Conservation (phyloP, 2,888 invertebrate genomes). For the Protophormia terraenovae region DNA sequence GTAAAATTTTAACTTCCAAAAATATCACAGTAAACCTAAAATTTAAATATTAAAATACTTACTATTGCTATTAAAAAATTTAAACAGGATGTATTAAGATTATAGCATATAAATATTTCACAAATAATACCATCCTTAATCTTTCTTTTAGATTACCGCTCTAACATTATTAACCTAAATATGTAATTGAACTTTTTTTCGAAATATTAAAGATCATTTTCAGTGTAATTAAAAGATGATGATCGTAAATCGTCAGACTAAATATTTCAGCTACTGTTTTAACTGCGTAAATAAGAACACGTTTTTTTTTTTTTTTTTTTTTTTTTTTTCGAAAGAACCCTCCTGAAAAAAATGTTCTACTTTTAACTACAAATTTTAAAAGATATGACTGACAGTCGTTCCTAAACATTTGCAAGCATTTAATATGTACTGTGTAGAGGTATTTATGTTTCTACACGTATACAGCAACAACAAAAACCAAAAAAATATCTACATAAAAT, state of each 20-base stretch:
- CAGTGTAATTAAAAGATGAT: conserved; percentile 27
- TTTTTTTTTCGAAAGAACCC: conserved; percentile 25
- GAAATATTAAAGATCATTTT: neutral
- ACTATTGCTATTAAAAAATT: too few relatives aligned
- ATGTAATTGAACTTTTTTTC: conserved; percentile 22
- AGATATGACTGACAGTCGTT: neutral
- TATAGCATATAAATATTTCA: too few relatives aligned
- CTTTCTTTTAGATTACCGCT: neutral
- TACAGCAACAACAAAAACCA: neutral
- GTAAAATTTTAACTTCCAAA: too few relatives aligned
- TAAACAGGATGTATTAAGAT: too few relatives aligned
- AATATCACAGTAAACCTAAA: too few relatives aligned
- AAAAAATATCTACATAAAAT: neutral
- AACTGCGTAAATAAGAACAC: conserved; percentile 22
- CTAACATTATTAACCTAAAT: neutral
- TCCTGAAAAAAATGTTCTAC: conserved; percentile 24
- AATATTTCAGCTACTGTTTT: conserved; percentile 1
- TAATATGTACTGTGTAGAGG: neutral
- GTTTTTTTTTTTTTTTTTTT: neutral
- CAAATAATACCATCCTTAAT: too few relatives aligned
- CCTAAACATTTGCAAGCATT: neutral
- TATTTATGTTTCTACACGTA: conserved; percentile 23
- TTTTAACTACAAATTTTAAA: neutral
- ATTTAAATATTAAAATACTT: too few relatives aligned
- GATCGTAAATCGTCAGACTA: conserved; percentile 26